Conservation (phyloP, 2,113 vertebrate species). For the Damaliscus lunatus region DNA sequence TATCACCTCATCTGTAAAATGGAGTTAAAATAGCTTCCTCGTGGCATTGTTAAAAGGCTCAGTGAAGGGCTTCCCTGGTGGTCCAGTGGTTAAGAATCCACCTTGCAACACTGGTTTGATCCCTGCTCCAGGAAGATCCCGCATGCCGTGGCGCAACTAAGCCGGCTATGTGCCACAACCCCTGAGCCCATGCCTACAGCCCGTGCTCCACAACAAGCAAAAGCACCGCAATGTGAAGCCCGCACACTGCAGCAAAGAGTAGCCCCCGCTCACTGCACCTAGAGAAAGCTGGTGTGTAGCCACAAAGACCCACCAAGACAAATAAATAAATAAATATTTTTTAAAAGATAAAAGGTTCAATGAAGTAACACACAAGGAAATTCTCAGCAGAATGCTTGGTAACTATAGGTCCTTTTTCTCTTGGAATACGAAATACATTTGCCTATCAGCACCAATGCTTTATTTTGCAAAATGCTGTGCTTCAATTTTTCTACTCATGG, state of each 20-base stretch:
- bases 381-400: background rate
- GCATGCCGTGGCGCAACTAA: background rate
- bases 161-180: background rate
- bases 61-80: background rate
- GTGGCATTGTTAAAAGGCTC: background rate
- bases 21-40: background rate
- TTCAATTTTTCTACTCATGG: background rate
- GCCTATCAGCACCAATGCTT: background rate
- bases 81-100: background rate
- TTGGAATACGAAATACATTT: background rate
- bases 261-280: background rate
- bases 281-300: background rate
- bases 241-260: background rate
- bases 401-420: background rate
- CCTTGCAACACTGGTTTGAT: background rate
- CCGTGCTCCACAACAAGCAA: background rate
- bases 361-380: background rate
- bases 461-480: background rate
- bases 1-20: background rate
- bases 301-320: background rate
- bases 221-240: background rate
- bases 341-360: background rate
- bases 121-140: background rate
- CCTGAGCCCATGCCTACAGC: background rate
- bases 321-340: background rate